Base-by-base conservation (phyloP, 2,888 invertebrate species). In the Eurytoma adleriae region DNA sequence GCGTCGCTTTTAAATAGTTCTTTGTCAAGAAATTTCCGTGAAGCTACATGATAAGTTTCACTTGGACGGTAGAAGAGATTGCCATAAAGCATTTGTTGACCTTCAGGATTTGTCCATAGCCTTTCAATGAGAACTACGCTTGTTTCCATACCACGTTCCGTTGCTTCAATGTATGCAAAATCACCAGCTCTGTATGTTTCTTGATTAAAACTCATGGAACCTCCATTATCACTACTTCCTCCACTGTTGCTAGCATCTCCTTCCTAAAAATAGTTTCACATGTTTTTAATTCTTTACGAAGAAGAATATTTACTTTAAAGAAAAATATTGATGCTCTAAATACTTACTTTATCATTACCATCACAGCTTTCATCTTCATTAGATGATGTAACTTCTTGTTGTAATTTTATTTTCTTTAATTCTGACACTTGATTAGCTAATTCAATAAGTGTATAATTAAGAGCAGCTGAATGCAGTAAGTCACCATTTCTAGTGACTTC, bases 1-100 rank as follows among this genome's bases (percentile, higher is more conserved):
- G 95, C 94, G 86, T 98, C 98, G 80, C 97, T 98, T 91, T 98
- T 97, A 90, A 99, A 99, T 67, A 99, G 96, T 90, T 99, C 99
- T 91, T 97, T 97, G 86, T 98, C 97, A 0, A 99, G 93, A 91
- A 99, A 99, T 91, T 98, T 98, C 85, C 99, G 94, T 0, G 98
- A 97, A 14, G 97, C 96, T 10, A 98, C 94, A 91, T 99, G 99
- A 92, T 95, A 99, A 0, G 99, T 99, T 91, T 99, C 99, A 86
- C 96, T 96, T 0, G 99, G 99, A 75, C 98, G 94, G 85, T 93
- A 95, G 90, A 97, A 99, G 87, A 97, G 95, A 88, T 96, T 96
- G n/a, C 97, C 98, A 87, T 97, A 96, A 85, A 98, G 93, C 95
- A 97, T 96, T 86, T 96, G 95, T 83, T 96, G 94, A 12, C 96